Conservation (phyloP, 2,113 vertebrate species). For the Ciconia stormi region DNA sequence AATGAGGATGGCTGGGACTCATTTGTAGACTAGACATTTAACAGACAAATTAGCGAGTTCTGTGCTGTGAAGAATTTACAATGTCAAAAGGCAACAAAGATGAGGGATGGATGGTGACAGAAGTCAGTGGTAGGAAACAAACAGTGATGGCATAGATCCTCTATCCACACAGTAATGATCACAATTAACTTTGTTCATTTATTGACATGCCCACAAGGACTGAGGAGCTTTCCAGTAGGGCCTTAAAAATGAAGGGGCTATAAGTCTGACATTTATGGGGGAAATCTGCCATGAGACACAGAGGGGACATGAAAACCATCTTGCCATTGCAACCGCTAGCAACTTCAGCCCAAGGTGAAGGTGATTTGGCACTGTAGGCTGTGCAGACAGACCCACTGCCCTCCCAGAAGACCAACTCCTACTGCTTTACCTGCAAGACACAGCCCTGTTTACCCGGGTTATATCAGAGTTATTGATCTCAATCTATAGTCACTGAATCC, state of each 20-base stretch:
- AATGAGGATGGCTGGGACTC: conserved; percentile 44
- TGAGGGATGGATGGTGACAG: conserved; percentile 32
- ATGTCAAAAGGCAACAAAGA: neutral
- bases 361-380: neutral
- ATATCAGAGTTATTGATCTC: neutral
- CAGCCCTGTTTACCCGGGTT: neutral
- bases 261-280: neutral
- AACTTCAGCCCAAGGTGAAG: neutral
- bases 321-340: neutral
- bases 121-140: conserved; percentile 4
- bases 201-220: neutral
- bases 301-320: neutral
- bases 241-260: neutral
- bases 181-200: neutral
- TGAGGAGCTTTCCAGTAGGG: neutral
- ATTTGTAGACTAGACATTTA: conserved; percentile 38
- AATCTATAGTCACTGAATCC: accelerated
- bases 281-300: neutral
- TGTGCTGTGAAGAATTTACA: conserved; percentile 17
- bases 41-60: conserved; percentile 41
- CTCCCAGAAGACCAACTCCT: neutral
- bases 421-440: neutral
- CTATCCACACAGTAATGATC: neutral
- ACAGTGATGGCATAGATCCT: neutral
- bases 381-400: neutral